Evolutionary conservation across 1,140 invertebrate genomes (phyloP).

Genomic region (Polypedilum vanderplanki): DNA sequence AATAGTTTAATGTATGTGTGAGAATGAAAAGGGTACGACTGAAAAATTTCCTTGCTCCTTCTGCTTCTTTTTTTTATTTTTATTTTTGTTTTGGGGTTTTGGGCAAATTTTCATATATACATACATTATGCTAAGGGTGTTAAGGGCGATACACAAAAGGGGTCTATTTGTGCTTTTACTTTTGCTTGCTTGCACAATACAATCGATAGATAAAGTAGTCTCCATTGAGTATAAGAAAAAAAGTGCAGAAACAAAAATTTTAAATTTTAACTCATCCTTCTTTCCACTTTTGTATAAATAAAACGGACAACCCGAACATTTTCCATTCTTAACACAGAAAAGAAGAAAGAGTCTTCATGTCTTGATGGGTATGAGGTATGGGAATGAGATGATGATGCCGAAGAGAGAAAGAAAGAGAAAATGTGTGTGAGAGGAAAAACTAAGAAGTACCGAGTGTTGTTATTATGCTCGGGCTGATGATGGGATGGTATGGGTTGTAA

Average conservation of each 20-base stretch:
- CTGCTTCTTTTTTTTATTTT: background rate
- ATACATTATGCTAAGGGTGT: background rate
- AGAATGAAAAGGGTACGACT: background rate
- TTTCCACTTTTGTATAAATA: background rate
- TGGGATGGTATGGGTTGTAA: background rate
- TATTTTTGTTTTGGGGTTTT: background rate
- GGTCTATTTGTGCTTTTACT: background rate
- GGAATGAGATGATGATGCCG: too few species aligned
- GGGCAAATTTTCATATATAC: background rate
- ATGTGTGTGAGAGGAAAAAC: background rate
- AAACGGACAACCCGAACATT: constrained; percentile 13
- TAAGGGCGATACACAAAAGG: background rate
- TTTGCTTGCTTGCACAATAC: background rate
- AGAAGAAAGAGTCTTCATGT: too few species aligned
- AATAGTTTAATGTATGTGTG: too few species aligned
- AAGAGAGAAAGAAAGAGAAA: background rate
- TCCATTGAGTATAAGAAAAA: background rate
- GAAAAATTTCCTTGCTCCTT: background rate
- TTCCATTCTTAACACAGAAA: background rate
- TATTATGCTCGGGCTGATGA: background rate
- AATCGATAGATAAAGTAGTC: constrained; percentile 8
- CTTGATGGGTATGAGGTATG: too few species aligned
- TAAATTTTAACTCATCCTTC: background rate
- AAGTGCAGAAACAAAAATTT: background rate
- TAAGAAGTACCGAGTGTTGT: too few species aligned